Evolutionary conservation across 2,113 vertebrate genomes (phyloP).

Genomic region (Spermophilus dauricus): DNA sequence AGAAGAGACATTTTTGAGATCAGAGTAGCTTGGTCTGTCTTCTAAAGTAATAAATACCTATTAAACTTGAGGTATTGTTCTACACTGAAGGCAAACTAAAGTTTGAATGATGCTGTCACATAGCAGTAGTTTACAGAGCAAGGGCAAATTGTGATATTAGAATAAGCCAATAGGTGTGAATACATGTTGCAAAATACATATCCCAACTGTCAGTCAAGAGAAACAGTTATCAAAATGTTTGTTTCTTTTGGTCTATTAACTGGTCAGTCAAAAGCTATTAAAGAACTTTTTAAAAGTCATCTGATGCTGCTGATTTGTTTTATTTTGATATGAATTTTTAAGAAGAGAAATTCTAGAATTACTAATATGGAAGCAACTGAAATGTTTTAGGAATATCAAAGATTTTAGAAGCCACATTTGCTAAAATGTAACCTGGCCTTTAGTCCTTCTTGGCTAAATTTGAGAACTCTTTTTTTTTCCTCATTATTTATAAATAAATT

Average conservation of each 20-base stretch:
- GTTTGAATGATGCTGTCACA: slow-evolving; percentile 14
- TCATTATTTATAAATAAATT: slow-evolving; percentile 57
- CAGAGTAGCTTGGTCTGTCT: neutral
- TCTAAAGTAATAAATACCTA: slow-evolving; percentile 49
- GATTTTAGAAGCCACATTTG: slow-evolving; percentile 41
- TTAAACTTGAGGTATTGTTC: slow-evolving; percentile 31
- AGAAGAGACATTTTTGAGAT: slow-evolving; percentile 49
- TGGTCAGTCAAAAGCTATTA: slow-evolving; percentile 55
- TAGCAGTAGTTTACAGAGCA: neutral
- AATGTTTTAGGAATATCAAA: slow-evolving; percentile 58
- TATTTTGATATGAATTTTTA: slow-evolving; percentile 50
- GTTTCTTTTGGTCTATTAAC: slow-evolving; percentile 62
- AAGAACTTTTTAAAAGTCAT: slow-evolving; percentile 24
- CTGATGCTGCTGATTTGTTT: slow-evolving; percentile 62
- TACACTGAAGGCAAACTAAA: slow-evolving; percentile 15
- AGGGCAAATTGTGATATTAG: neutral
- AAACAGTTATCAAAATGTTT: slow-evolving; percentile 52
- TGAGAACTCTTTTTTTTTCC: slow-evolving; percentile 13
- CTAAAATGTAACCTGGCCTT: slow-evolving; percentile 20
- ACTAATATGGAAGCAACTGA: slow-evolving; percentile 32
- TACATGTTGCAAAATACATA: neutral
- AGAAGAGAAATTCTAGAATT: slow-evolving; percentile 40
- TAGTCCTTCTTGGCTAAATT: slow-evolving; percentile 17
- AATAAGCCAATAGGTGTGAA: neutral
- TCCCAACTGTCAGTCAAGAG: neutral